Conservation (phyloP, 2,113 vertebrate species). For the Lepus americanus region DNA sequence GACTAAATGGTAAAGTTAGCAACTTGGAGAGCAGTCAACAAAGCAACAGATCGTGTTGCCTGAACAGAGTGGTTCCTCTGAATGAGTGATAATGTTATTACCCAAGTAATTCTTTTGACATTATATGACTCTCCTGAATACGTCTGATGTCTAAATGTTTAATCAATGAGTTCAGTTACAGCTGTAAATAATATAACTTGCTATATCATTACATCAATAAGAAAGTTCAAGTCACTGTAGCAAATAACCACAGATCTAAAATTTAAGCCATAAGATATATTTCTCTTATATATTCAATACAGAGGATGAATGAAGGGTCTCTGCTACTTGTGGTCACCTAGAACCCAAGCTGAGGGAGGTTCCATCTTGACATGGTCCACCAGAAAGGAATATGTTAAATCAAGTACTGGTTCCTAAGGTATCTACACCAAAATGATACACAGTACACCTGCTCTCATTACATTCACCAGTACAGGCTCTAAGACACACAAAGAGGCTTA, state of each 20-base stretch:
- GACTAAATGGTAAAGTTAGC: neutral
- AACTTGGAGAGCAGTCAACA: neutral
- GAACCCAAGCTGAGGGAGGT: neutral
- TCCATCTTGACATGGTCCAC: neutral
- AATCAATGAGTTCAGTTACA: neutral
- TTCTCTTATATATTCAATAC: neutral
- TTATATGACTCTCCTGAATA: neutral
- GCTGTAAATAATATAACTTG: neutral
- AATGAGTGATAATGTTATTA: neutral
- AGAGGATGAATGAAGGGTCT: neutral
- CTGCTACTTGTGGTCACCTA: neutral
- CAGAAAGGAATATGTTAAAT: neutral
- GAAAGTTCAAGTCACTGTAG: neutral
- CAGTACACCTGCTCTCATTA: neutral
- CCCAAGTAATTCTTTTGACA: neutral
- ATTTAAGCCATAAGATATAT: neutral
- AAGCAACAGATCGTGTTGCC: neutral
- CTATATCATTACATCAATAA: neutral
- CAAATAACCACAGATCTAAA: neutral
- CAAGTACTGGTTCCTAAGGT: neutral
- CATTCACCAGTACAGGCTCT: neutral
- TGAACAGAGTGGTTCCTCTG: neutral
- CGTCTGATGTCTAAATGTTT: constrained; percentile 17
- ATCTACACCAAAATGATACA: neutral
- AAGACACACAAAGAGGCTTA: neutral